A percentile compares a stretch with the other conserved stretches of the same genome.
These are phyloP conservation scores for Rhimphoctona megacephalus DNA, from an alignment of 2,888 invertebrate genomes.

Conservation along the genomic window DNA sequence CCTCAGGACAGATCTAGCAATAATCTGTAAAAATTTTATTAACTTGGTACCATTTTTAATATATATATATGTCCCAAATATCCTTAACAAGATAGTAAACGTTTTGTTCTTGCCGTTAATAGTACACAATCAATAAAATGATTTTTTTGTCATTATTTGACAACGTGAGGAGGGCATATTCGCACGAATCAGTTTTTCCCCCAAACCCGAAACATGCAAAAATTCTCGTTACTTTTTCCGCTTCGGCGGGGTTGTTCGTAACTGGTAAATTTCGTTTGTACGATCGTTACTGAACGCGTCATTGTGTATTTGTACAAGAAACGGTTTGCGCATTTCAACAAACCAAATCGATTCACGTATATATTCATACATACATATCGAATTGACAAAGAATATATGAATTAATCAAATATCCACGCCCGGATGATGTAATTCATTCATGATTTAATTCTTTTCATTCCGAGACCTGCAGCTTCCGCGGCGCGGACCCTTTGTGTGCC, in stretches of 20 bases:
- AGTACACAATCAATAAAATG: background rate
- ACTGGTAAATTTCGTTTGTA: background rate
- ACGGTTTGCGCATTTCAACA: background rate
- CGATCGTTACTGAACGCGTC: background rate
- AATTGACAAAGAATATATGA: background rate
- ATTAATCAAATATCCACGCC: slow-evolving; percentile 8
- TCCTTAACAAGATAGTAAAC: background rate
- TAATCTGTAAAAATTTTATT: no score
- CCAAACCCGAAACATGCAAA: background rate
- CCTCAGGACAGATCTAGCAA: no score
- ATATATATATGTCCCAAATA: no score
- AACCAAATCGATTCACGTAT: background rate
- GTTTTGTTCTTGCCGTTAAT: background rate
- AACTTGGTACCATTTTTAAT: no score
- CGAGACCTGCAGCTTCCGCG: background rate
- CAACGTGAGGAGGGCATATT: background rate
- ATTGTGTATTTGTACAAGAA: background rate
- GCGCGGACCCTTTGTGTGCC: background rate
- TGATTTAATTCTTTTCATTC: slow-evolving; percentile 51
- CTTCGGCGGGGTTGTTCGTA: background rate
- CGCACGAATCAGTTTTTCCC: background rate
- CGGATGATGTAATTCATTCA: slow-evolving; percentile 47
- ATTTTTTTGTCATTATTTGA: background rate
- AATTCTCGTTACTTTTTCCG: background rate
- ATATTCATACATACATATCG: background rate